These are phyloP conservation scores for Brachionus sp. DNA, from an alignment of 1,140 invertebrate genomes.

Conservation along the genomic window DNA sequence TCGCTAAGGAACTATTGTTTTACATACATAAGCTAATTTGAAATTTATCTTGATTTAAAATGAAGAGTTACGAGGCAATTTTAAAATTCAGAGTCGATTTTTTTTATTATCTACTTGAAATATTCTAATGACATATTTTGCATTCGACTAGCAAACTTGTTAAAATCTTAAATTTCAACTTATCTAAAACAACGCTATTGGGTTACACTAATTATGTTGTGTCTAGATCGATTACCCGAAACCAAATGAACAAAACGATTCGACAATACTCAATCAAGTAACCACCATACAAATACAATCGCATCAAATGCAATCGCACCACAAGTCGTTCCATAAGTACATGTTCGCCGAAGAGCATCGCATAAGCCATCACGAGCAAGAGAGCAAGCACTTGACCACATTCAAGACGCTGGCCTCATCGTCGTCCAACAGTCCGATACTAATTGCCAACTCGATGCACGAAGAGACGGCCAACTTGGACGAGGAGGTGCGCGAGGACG, in stretches of 20 bases:
- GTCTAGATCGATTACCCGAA: constrained; percentile 41
- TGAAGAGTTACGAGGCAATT: not conserved
- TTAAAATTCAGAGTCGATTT: not conserved
- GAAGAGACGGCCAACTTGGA: not conserved
- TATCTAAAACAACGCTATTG: not conserved
- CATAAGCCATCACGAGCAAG: not conserved
- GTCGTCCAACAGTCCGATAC: not conserved
- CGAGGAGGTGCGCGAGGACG: not conserved
- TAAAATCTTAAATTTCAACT: constrained; percentile 15
- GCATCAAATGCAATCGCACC: constrained; percentile 13
- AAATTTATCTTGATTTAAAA: not conserved
- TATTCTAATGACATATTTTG: constrained; percentile 16
- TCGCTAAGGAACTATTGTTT: not conserved
- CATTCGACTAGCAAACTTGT: not conserved
- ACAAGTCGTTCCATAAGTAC: constrained; percentile 3
- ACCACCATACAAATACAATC: constrained; percentile 29
- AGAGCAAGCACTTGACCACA: constrained; percentile 10
- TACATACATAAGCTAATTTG: not conserved
- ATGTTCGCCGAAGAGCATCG: not conserved
- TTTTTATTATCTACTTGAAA: not conserved
- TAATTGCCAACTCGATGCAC: constrained; percentile 6
- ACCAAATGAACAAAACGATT: constrained; percentile 27
- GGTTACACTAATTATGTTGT: constrained; percentile 5
- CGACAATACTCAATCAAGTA: constrained; percentile 33
- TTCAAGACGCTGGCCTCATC: constrained; percentile 16